Evolutionary conservation across 2,113 vertebrate genomes (phyloP), one percentile per base, ranked within the genome.

Genomic region (Galemys pyrenaicus): DNA sequence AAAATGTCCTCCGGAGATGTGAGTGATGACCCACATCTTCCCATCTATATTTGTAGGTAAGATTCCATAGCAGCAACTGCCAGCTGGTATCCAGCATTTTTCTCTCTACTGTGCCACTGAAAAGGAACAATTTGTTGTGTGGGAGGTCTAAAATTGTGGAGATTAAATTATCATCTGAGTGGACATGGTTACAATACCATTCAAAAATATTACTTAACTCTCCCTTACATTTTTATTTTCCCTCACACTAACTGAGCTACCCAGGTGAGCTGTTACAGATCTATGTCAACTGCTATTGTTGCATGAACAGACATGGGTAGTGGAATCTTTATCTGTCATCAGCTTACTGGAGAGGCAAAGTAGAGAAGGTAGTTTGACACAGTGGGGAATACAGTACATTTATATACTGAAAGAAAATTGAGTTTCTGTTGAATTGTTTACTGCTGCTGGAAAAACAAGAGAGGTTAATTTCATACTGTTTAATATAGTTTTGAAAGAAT

Each of bases 391-490:
- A 70, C 19, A 86, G 46, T 87, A 87, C 94, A 92, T 97, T 92
- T 95, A 77, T 67, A 89, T 96, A 92, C 71, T 9, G 79, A 95
- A 86, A 92, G 92, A 93, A 97, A 96, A 97, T 73, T 81, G 84
- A 68, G 85, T 97, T 94, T 96, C 95, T 91, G 68, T 65, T 83
- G 54, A 97, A 92, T 74, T 94, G 75, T 35, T 97, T 97, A 96
- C 89, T 96, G 91, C 89, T 85, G 78, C 67, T 49, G 13, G 67
- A 97, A 85, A 95, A 96, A 97, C 79, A 97, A 94, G 84, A 89
- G 89, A 98, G 97, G 95, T 93, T 98, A 97, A 98, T 98, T 97
- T 97, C 96, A 93, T 89, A 95, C 95, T 92, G 94, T 96, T 97
- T 97, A 95, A 46, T 71, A 54, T 74, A 97, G 96, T 90, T 96